A percentile compares a stretch with the other conserved stretches of the same genome.
Conservation (phyloP, 2,113 vertebrate genomes). For the Anarrhichthys ocellatus region DNA sequence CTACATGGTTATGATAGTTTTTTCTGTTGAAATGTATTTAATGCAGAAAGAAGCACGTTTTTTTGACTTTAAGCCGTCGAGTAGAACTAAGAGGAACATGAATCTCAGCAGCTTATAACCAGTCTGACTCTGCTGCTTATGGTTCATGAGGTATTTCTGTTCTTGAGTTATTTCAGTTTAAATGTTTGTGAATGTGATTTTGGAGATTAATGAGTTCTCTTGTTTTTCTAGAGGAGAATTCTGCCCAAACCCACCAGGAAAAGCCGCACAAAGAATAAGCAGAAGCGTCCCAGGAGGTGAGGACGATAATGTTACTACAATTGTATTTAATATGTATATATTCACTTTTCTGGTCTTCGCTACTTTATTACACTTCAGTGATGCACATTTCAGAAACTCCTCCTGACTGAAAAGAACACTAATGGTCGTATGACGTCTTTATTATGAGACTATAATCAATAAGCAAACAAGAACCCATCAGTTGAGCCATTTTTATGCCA, state of each 20-base stretch:
- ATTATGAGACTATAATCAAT: neutral
- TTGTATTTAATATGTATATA: neutral
- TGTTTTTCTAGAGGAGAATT: conserved; percentile 91
- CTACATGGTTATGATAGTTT: neutral
- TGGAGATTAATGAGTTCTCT: neutral
- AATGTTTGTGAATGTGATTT: neutral
- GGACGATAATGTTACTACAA: conserved; percentile 8
- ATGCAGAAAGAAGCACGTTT: neutral
- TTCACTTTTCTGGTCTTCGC: neutral
- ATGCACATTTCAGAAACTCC: neutral
- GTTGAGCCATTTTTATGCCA: neutral
- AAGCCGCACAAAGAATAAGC: conserved; percentile 98
- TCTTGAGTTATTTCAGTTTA: neutral
- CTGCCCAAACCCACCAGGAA: conserved; percentile 97
- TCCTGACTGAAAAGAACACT: neutral
- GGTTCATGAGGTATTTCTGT: neutral
- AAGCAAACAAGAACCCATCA: neutral
- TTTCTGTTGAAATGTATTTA: neutral
- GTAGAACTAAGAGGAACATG: neutral
- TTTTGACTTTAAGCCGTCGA: neutral
- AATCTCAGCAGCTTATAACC: neutral
- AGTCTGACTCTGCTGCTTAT: neutral
- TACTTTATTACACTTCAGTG: neutral
- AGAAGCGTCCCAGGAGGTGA: conserved; percentile 97
- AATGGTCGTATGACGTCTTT: neutral